phyloP scores from a whole-genome alignment of 2,113 vertebrate genomes.

The Pantherophis guttatus region DNA sequence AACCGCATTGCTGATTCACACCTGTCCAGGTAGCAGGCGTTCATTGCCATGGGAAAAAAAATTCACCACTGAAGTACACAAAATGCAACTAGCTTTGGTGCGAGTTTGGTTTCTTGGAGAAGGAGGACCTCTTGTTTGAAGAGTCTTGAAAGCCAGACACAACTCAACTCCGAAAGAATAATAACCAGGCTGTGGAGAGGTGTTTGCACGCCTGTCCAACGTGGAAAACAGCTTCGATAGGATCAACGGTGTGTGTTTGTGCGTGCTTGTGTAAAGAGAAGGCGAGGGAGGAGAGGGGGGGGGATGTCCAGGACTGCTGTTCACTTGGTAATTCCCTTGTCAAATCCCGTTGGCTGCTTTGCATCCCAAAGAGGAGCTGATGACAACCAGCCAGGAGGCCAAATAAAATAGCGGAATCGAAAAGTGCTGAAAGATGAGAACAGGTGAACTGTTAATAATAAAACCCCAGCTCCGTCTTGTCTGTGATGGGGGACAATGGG shows the following conservation, averaged over 20 bases:
- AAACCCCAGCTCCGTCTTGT: slow-evolving; percentile 35
- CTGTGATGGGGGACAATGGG: neutral
- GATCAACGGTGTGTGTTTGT: neutral
- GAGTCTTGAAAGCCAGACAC: slow-evolving; percentile 71
- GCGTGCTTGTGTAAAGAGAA: neutral
- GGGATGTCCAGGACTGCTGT: accelerated
- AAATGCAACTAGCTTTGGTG: slow-evolving; percentile 48
- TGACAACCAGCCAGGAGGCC: slow-evolving; percentile 68
- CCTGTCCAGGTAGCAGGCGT: slow-evolving; percentile 70
- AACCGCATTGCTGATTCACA: neutral
- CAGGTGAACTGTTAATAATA: slow-evolving; percentile 81
- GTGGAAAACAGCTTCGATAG: slow-evolving; percentile 58
- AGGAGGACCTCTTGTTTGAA: slow-evolving; percentile 73
- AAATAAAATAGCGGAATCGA: slow-evolving; percentile 61
- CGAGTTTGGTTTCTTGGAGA: slow-evolving; percentile 63
- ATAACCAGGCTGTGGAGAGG: slow-evolving; percentile 39
- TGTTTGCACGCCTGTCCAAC: slow-evolving; percentile 57
- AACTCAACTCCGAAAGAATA: slow-evolving; percentile 54
- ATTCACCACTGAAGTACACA: slow-evolving; percentile 77
- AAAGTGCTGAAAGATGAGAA: slow-evolving; percentile 75
- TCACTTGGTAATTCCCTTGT: accelerated
- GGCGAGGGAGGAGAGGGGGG: neutral
- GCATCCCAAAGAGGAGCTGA: slow-evolving; percentile 79
- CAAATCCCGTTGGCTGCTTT: neutral
- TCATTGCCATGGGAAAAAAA: slow-evolving; percentile 73